Evolutionary conservation across 1,140 invertebrate genomes (phyloP).

Genomic region (Streblospio benedicti): DNA sequence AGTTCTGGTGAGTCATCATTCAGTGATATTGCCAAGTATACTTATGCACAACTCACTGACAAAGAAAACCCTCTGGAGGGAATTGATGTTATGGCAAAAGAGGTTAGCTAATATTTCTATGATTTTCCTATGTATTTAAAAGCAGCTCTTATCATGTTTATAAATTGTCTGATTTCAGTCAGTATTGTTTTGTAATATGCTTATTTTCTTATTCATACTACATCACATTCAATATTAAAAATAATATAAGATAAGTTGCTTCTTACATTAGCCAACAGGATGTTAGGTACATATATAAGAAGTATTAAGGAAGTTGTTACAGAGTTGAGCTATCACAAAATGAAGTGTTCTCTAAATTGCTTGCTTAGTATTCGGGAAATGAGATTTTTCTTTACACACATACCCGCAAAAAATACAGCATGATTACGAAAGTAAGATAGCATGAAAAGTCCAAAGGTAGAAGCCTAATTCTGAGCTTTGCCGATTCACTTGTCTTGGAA

Average conservation of each 20-base stretch:
- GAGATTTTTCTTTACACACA: no score
- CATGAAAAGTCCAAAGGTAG: no score
- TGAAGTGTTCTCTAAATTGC: not conserved
- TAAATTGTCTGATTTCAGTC: not conserved
- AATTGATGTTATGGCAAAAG: slow-evolving; percentile 73
- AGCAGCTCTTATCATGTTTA: not conserved
- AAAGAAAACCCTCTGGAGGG: slow-evolving; percentile 68
- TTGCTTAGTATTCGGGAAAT: no score
- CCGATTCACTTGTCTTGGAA: no score
- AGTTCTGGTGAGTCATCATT: slow-evolving; percentile 29
- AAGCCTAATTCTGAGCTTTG: no score
- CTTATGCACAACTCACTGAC: slow-evolving; percentile 60
- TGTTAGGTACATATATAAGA: no score
- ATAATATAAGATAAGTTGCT: not conserved
- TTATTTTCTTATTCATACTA: not conserved
- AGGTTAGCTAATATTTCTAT: slow-evolving; percentile 51
- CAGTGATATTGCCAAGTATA: slow-evolving; percentile 52
- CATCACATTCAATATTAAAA: not conserved
- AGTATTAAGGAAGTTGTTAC: not conserved
- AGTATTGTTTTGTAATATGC: not conserved
- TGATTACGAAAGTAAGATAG: no score
- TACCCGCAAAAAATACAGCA: no score
- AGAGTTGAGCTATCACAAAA: not conserved
- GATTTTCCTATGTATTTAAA: not conserved
- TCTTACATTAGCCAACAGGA: not conserved